Base-by-base conservation (phyloP, 2,888 invertebrate species). In the Elegia similella region DNA sequence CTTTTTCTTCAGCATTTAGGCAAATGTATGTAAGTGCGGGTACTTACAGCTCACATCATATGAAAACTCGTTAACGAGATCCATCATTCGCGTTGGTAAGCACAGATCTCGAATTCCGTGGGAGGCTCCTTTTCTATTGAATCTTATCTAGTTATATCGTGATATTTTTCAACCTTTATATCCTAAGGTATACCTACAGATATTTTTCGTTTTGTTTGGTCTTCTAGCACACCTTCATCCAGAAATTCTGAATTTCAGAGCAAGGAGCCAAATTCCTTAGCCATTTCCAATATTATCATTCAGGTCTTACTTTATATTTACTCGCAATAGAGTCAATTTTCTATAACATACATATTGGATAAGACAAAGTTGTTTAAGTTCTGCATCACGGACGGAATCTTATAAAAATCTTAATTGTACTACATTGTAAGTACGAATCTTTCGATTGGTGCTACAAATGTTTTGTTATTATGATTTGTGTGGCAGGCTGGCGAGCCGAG, bases 1-100 rank as follows among this genome's bases (percentile, higher is more conserved):
- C 88, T 88, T 87, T 87, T 88, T 84, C 88, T 88, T 84, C 83
- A 82, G 82, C 82, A 84, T 87, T 88, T 88, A 89, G 82, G 80
- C 80, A 86, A 87, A 86, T 83, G 81, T 86, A 82, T 79, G 75
- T 76, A 73, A 68, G 66, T 67, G 74, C 74, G 78, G 77, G 78
- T 79, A 73, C 74, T 75, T 72, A 68, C 71, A 65, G 69, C 71
- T 70, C 69, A 71, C 61, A 60, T 62, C 62, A 64, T 62, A 61
- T 55, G 59, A 59, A 56, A 60, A 62, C 61, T 62, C 61, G 60
- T 62, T 62, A 64, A 62, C 61, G 62, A 64, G 60, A 62, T 62
- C 59, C 60, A 60, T 62, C 60, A 62, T 59, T 59, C 60, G 32
- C 32, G 12, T 13, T 23, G 6, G 34, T 34, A 38, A 17, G 16